Conservation (phyloP, 2,888 invertebrate species). For the Oxytorus armatus region DNA sequence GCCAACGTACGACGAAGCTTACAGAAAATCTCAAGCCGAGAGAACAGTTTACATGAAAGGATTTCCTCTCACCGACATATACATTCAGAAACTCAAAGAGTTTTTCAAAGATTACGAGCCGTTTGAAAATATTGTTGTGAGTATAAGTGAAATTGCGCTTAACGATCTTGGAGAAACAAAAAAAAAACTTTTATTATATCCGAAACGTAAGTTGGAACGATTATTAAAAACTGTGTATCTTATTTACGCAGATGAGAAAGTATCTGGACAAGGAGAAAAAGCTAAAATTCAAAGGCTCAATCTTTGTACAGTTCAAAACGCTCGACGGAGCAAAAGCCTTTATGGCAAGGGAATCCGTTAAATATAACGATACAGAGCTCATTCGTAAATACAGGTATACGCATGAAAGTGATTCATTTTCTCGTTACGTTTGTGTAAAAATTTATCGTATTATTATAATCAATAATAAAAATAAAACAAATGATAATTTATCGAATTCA, state of each 20-base stretch:
- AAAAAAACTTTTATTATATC: too few relatives aligned
- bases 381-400: constrained; percentile 86
- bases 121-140: constrained; percentile 83
- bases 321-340: constrained; percentile 93
- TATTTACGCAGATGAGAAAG: constrained; percentile 83
- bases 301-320: constrained; percentile 94
- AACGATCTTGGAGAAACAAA: too few relatives aligned
- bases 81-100: constrained; percentile 90
- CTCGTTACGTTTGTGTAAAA: background rate
- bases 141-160: too few relatives aligned
- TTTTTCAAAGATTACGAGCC: constrained; percentile 90
- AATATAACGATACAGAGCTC: constrained; percentile 89
- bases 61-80: constrained; percentile 89
- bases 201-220: too few relatives aligned
- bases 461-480: too few relatives aligned
- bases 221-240: background rate
- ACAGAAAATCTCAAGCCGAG: constrained; percentile 90
- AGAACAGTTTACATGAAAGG: constrained; percentile 96
- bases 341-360: constrained; percentile 88
- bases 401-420: background rate
- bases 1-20: constrained; percentile 94
- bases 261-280: constrained; percentile 88
- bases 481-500: constrained; percentile 68
- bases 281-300: constrained; percentile 94
- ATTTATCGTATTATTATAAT: background rate